Evolutionary conservation across 2,888 invertebrate genomes (phyloP), one percentile per base, ranked within the genome.

Genomic region (Caenorhabditis drosophilae): DNA sequence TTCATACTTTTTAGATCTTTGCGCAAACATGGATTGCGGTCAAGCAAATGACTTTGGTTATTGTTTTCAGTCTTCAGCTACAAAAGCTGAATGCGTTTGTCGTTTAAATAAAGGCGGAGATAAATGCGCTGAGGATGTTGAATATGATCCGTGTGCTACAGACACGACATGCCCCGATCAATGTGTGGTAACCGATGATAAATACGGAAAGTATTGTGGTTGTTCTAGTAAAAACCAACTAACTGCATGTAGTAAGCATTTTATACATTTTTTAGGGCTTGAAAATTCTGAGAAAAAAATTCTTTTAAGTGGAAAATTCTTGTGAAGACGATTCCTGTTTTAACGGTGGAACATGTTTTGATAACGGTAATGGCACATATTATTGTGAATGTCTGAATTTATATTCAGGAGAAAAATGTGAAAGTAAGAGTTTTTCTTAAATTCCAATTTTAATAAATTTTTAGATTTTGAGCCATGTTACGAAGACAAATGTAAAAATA

Each of bases 141-240:
- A 57, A 16, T 27, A 58, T 23, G 54, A 53, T 35, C 63, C 63
- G 6, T 64, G 63, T n/a, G n/a, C n/a, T 38, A 41, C 22, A n/a
- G 46, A 42, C 2, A 47, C 58, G 0, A 58, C 58, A 46, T 66
- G 66, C 47, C 60, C 60, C 22, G 66, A 60, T 44, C 52, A 47
- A 4, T 66, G 66, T 40, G 60, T 34, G 40, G 27, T 60, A 2
- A 66, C 66, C 3, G 66, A 60, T 60, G 66, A 66, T 52, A 40
- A 52, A 20, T 56, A 57, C n/a, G 66, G 66, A 9, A 26, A 51
- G 23, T 66, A 60, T 27, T 66, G 66, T 49, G 12, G 25, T n/a
- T 66, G 66, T 46, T 4, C 59, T 2, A 64, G 16, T 26, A 58
- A 57, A 2, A 64, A 64, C 41, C 57, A 58, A 36, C 58, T 58